Evolutionary conservation across 2,888 invertebrate genomes (phyloP).

Genomic region (Pterobdella sp.): DNA sequence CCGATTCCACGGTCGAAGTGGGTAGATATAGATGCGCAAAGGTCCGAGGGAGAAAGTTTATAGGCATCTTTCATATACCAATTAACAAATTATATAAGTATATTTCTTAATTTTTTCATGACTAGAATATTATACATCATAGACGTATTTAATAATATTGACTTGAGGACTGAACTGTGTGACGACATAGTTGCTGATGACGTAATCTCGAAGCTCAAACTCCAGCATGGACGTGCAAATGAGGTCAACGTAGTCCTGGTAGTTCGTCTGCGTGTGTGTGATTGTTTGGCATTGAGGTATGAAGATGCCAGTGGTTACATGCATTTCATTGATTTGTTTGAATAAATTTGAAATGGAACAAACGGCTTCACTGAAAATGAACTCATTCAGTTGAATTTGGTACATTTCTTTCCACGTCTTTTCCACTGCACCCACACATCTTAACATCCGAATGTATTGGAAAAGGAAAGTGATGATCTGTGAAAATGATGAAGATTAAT

Average conservation of each 20-base stretch:
- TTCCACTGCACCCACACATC: conserved; percentile 61
- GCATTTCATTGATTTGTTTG: background rate
- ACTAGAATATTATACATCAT: no score
- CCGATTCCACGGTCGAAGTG: no score
- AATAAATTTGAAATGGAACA: background rate
- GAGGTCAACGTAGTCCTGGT: conserved; percentile 23
- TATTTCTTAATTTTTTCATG: no score
- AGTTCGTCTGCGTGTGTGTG: conserved; percentile 9
- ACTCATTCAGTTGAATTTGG: conserved; percentile 58
- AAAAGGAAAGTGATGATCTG: conserved; percentile 70
- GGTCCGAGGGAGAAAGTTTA: no score
- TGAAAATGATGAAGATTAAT: no score
- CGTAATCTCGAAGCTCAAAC: conserved; percentile 16
- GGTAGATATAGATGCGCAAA: no score
- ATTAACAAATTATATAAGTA: no score
- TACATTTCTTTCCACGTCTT: conserved; percentile 66
- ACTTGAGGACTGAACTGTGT: conserved; percentile 16
- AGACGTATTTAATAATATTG: no score
- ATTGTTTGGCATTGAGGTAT: background rate
- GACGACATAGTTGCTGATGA: conserved; percentile 24
- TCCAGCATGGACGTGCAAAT: conserved; percentile 22
- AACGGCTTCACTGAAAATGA: conserved; percentile 54
- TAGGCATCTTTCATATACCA: no score
- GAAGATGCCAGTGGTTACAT: background rate
- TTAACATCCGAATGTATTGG: conserved; percentile 69